Evolutionary conservation across 2,888 invertebrate genomes (phyloP), one percentile per base, ranked within the genome.

Genomic region (Nesidiocoris tenuis): DNA sequence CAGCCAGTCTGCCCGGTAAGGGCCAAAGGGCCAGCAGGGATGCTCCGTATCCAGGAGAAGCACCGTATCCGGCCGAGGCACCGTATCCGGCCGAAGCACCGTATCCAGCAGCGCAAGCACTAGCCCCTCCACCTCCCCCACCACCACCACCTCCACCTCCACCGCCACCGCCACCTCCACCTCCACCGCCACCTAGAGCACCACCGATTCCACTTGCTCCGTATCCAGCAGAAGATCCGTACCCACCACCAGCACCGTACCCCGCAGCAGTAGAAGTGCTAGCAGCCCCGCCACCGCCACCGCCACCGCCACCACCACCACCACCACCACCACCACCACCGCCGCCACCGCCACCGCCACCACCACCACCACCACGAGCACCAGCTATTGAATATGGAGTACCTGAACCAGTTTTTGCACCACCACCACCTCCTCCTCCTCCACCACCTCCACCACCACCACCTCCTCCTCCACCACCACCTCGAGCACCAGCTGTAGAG

Each of bases 291-390:
- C 72, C 57, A 2, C 71, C 55, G 16, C 1, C 19, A 24, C 65
- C 61, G 22, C 76, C 67, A 57, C 71, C 70, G 19, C 66, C 17
- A n/a, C 74, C 72, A 56, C 76, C 56, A n/a, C 70, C 24, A 9
- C 75, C 39, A 56, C 61, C 70, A 39, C 70, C 68, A 23, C 64
- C 55, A 16, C 70, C 61, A 24, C 77, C 55, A 5, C 68, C 66
- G 54, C 16, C 57, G 16, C 18, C 68, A 12, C 25, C 61, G 12
- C 54, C 64, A 0, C 55, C 64, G 25, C 64, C 54, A 25, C 55
- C 68, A 25, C 24, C 64, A 61, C 9, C 65, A 54, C 19, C 55
- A 64, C 61, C 74, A 64, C 56, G 72, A 55, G 21, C 54, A 71
- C 61, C 77, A 57, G 19, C 57, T 5, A 19, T 59, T 24, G 70